These are phyloP conservation scores for Sparidentex hasta DNA, from an alignment of 2,797 vertebrate species.

Conservation along the genomic window DNA sequence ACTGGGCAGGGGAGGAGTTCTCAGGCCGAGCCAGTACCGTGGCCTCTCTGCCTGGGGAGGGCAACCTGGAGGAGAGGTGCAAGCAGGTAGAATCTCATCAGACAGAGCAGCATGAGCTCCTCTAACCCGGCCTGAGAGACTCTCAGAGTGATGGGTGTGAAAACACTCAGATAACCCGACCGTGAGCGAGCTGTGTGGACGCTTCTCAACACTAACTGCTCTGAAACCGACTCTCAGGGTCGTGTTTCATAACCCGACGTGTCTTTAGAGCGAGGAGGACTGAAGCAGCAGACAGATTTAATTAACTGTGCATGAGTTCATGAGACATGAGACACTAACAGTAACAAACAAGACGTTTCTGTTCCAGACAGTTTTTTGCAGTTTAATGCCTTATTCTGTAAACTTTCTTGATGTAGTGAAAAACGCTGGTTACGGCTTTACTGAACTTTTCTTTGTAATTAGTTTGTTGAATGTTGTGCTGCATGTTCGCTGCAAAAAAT, in stretches of 20 bases:
- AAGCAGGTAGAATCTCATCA: slow-evolving; percentile 93
- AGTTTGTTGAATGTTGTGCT: background rate
- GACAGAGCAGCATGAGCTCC: slow-evolving; percentile 15
- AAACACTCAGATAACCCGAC: background rate
- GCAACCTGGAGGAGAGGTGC: slow-evolving; percentile 94
- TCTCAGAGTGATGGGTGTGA: background rate
- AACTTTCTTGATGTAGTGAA: background rate
- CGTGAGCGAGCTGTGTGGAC: background rate
- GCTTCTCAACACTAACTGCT: slow-evolving; percentile 29
- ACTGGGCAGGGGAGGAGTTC: slow-evolving; percentile 91
- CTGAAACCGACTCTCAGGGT: background rate
- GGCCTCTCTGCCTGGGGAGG: slow-evolving; percentile 91
- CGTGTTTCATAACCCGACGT: background rate
- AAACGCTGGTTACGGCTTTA: background rate
- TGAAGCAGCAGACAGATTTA: background rate
- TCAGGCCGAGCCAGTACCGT: slow-evolving; percentile 87
- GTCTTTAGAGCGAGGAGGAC: too few relatives aligned
- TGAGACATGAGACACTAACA: background rate
- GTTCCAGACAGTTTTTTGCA: background rate
- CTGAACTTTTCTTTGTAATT: background rate
- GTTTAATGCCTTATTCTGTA: background rate
- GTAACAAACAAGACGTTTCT: background rate
- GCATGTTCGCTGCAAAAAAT: slow-evolving; percentile 25
- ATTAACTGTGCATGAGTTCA: slow-evolving; percentile 26
- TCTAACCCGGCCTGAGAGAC: slow-evolving; percentile 27